These are phyloP conservation scores for Oryzias woworae DNA, from an alignment of 2,113 vertebrate species.

Conservation along the genomic window DNA sequence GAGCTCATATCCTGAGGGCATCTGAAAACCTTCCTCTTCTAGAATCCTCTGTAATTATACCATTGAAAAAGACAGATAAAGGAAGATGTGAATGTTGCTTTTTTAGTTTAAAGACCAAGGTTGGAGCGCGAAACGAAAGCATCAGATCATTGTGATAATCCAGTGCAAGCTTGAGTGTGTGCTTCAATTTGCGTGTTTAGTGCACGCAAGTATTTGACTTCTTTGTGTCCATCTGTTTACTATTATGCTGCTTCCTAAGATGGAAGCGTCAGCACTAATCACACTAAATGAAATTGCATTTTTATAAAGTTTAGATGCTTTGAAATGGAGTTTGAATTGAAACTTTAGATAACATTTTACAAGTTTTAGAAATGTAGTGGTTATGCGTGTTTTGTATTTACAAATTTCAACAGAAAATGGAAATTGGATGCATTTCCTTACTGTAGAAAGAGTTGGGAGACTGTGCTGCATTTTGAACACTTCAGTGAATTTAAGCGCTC, in stretches of 20 bases:
- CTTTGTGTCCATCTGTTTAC: neutral
- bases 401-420: too few species aligned
- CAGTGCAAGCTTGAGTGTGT: conserved; percentile 1
- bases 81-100: conserved; percentile 53
- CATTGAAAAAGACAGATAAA: conserved; percentile 60
- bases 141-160: conserved; percentile 45
- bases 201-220: neutral
- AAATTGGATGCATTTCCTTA: too few species aligned
- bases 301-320: neutral
- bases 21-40: conserved; percentile 70
- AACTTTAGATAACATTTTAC: too few species aligned
- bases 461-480: conserved; percentile 37
- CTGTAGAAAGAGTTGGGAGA: too few species aligned
- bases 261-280: neutral
- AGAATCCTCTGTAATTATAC: conserved; percentile 66
- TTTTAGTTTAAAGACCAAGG: conserved; percentile 50
- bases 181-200: conserved; percentile 3
- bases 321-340: too few species aligned
- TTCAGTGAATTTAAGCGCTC: conserved; percentile 63
- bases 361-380: too few species aligned
- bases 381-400: too few species aligned
- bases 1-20: conserved; percentile 70
- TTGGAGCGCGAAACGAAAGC: conserved; percentile 35
- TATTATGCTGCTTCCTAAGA: conserved; percentile 2
- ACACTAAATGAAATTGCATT: conserved; percentile 5